Evolutionary conservation across 2,888 invertebrate genomes (phyloP).

Genomic region (Iselma pallidipennis): DNA sequence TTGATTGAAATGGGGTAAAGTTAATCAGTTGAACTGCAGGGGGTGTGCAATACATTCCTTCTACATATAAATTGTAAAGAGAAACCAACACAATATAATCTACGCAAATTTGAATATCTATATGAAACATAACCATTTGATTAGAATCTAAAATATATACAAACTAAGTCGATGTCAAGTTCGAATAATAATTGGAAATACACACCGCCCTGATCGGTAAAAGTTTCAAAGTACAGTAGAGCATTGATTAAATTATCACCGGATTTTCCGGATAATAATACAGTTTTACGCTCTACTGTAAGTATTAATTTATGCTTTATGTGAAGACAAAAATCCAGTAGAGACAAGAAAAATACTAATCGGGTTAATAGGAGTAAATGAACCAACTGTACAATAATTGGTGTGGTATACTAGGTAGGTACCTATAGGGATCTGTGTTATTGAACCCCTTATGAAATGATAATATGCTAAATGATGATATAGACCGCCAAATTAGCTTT

Average conservation of each 20-base stretch:
- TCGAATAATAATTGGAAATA: no score
- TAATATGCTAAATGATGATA: not conserved
- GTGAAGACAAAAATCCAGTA: no score
- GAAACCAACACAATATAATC: not conserved
- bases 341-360: not conserved
- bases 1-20: slow-evolving; percentile 28
- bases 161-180: no score
- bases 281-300: no score
- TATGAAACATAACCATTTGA: not conserved
- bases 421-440: no score
- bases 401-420: no score
- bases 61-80: slow-evolving; percentile 5
- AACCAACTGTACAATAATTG: no score
- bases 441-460: not conserved
- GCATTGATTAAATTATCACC: not conserved
- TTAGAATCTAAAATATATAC: not conserved
- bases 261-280: no score
- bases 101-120: not conserved
- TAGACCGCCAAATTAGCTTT: not conserved
- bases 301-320: no score
- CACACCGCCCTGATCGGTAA: no score
- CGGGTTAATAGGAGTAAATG: no score
- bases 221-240: not conserved
- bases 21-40: slow-evolving; percentile 28
- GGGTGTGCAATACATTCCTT: slow-evolving; percentile 22